Evolutionary conservation across 2,113 vertebrate species (phyloP), one percentile per base, ranked within the genome.

Genomic region (Corapipo altera): DNA sequence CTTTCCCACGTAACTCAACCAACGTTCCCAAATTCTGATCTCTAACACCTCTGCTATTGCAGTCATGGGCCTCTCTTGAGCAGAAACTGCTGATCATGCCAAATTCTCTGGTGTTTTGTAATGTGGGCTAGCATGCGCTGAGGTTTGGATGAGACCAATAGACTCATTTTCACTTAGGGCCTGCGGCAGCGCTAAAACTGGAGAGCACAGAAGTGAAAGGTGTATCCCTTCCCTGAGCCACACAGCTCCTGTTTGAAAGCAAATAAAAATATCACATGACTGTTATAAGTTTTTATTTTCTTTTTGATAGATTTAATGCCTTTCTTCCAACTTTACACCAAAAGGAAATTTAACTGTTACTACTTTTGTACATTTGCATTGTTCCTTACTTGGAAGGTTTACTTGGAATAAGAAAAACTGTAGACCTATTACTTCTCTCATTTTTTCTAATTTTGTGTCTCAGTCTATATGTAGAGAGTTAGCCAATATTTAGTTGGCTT

Each of bases 21-120:
- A 92, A 46, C 2, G 0, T 93, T 97, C 94, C 74, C 8, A 17
- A 96, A 82, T 72, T 76, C 83, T 96, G 96, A 96, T 97, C 96
- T 96, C 93, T 96, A 92, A 97, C 96, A 96, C 96, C 96, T 97
- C 96, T 91, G 76, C 93, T 96, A 96, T 96, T 97, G 91, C 95
- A 96, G 95, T 96, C 61, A 54, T 95, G 96, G 95, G 96, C 93
- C 95, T 86, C 94, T 94, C 92, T 79, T 93, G 91, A 89, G 92
- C 95, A 97, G 91, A 96, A 97, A 96, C 76, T 96, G 96, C 96
- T 96, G 96, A 96, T 96, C 4, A 66, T 96, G 95, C 96, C 96
- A 96, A 91, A 95, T 96, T 96, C 96, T 96, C 96, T 94, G 85
- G 95, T 97, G 96, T 96, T 97, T 92, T 96, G 93, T 92, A 95